phyloP scores from a whole-genome alignment of 2,888 invertebrate species.

The Octonoba sinensis region DNA sequence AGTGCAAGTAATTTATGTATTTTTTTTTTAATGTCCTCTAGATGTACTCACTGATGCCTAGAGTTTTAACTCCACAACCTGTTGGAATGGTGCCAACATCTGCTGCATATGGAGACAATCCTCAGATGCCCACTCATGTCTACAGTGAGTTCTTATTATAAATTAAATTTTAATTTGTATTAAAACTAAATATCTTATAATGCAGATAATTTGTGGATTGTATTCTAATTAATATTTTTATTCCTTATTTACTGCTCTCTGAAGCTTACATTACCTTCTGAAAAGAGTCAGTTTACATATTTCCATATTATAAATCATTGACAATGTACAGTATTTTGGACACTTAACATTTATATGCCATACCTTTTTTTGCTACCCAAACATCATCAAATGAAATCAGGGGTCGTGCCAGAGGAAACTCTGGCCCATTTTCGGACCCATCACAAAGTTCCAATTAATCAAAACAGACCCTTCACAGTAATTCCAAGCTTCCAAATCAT shows the following conservation, averaged over 20 bases:
- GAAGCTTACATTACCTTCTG: not conserved
- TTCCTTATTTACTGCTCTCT: not conserved
- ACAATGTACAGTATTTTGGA: too few relatives aligned
- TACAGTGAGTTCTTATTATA: conserved; percentile 41
- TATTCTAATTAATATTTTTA: not conserved
- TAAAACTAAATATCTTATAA: not conserved
- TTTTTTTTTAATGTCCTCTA: not conserved
- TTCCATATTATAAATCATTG: too few relatives aligned
- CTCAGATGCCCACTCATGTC: conserved; percentile 57
- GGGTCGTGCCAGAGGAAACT: too few relatives aligned
- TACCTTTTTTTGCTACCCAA: too few relatives aligned
- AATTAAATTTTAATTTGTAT: not conserved
- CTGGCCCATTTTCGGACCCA: too few relatives aligned
- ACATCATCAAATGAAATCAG: too few relatives aligned
- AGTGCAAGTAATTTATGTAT: too few relatives aligned
- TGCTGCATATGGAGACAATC: conserved; percentile 58
- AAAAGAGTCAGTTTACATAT: too few relatives aligned
- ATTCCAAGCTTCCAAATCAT: too few relatives aligned
- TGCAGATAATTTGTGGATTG: not conserved
- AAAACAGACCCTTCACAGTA: too few relatives aligned
- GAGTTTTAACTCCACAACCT: conserved; percentile 58
- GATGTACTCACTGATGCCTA: conserved; percentile 61
- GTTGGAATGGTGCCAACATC: conserved; percentile 63
- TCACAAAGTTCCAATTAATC: too few relatives aligned
- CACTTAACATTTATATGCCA: too few relatives aligned